Percentiles rank a stretch among this genome's conserved stretches.
These are phyloP conservation scores for Rattus rattus DNA, from an alignment of 2,113 vertebrate genomes.

Conservation along the genomic window DNA sequence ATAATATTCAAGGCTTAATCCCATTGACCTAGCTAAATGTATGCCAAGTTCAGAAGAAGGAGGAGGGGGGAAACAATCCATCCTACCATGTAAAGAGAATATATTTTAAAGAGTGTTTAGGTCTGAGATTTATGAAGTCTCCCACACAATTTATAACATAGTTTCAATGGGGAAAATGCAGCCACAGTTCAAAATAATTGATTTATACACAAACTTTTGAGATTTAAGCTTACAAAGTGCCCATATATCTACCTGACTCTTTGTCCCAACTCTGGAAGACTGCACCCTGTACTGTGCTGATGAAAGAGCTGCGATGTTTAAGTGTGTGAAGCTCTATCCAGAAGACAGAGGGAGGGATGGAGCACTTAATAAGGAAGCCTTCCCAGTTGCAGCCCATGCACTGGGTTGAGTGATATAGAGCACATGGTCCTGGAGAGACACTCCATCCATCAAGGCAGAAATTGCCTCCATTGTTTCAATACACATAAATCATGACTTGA, in stretches of 20 bases:
- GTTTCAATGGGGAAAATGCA: slow-evolving; percentile 52
- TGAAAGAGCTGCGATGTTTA: not conserved
- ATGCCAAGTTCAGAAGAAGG: slow-evolving; percentile 6
- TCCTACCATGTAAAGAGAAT: not conserved
- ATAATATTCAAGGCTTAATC: slow-evolving; percentile 8
- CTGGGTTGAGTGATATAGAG: slow-evolving; percentile 32
- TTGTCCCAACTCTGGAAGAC: slow-evolving; percentile 45
- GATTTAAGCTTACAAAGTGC: slow-evolving; percentile 60
- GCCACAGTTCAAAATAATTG: slow-evolving; percentile 61
- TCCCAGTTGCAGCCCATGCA: not conserved
- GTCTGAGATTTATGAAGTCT: slow-evolving; percentile 64
- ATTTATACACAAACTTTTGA: slow-evolving; percentile 65
- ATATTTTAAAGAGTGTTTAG: slow-evolving; percentile 59
- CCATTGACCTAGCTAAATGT: slow-evolving; percentile 49
- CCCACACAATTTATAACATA: slow-evolving; percentile 60
- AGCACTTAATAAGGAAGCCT: slow-evolving; percentile 19
- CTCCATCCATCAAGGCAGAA: slow-evolving; percentile 50
- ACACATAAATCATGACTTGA: slow-evolving; percentile 50
- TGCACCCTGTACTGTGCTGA: not conserved
- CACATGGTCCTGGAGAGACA: not conserved
- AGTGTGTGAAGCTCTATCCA: not conserved
- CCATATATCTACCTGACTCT: slow-evolving; percentile 44
- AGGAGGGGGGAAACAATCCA: not conserved
- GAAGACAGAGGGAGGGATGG: not conserved
- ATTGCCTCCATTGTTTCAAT: slow-evolving; percentile 39